Conservation (phyloP, 2,113 vertebrate species). For the Typhlomys cinereus region DNA sequence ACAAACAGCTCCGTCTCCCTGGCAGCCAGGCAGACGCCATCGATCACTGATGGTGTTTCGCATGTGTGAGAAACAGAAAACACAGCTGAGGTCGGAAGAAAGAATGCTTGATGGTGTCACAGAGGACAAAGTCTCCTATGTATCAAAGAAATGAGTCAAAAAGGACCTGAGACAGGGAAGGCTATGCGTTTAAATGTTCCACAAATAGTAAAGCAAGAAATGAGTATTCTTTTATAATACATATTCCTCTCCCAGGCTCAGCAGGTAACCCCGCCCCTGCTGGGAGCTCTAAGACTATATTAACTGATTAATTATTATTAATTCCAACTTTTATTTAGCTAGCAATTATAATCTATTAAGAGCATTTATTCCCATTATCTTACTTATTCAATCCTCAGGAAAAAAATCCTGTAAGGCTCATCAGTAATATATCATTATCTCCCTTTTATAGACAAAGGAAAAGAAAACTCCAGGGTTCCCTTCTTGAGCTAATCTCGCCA, state of each 20-base stretch:
- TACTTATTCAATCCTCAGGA: constrained; percentile 57
- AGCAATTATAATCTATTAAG: constrained; percentile 75
- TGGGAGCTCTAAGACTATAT: constrained; percentile 41
- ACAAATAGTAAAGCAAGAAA: neutral
- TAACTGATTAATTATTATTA: constrained; percentile 72
- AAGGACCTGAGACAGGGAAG: neutral
- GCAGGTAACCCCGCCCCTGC: neutral
- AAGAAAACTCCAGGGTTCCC: neutral
- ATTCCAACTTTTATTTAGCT: constrained; percentile 68
- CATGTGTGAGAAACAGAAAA: neutral
- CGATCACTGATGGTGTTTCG: neutral
- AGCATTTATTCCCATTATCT: constrained; percentile 62
- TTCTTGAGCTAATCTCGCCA: neutral
- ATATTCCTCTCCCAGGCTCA: neutral
- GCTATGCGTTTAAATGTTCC: neutral
- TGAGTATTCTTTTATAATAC: neutral
- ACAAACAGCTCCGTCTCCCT: neutral
- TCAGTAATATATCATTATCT: constrained; percentile 70
- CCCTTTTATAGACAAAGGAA: constrained; percentile 58
- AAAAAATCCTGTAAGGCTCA: constrained; percentile 63
- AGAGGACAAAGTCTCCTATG: neutral
- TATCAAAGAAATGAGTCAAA: neutral
- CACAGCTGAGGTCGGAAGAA: neutral
- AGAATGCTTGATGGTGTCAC: neutral
- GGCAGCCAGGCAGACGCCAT: constrained; percentile 5